Base-by-base conservation (phyloP, 2,113 vertebrate species). In the Spea bombifrons region DNA sequence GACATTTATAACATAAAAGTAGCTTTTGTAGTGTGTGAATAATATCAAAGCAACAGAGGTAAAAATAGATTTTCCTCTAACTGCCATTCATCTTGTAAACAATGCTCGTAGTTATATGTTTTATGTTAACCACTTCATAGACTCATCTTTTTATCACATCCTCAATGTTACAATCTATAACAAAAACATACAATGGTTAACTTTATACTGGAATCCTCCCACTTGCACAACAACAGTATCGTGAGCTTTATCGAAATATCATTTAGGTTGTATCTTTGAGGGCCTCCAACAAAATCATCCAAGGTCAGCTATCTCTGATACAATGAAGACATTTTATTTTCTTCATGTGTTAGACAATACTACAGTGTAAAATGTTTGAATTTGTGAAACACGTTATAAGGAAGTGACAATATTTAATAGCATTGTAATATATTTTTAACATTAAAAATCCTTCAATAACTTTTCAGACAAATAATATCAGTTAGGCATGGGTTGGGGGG, bases 1-100 rank as follows among this genome's bases (percentile, higher is more conserved):
- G 57, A 61, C 8, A 61, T 45, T 5, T 46, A 67, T 66, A 66
- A 46, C 9, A 66, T 12, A 44, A 47, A 47, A 45, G 8, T 43
- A 67, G 10, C 13, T 12, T 3, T 8, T 46, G 8, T 9, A 9
- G 15, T 61, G 46, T 7, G 47, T 47, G 47, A 16, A 16, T 69
- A 50, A 49, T 49, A 49, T 49, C 45, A 48, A 48, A 69, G 46
- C 12, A 49, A 50, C 4, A 9, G 15, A 12, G 5, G 10, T 69
- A 69, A 69, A 69, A 49, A 69, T 69, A 69, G 67, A 69, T 49
- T 44, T 67, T 71, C 30, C 30, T 30, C 50, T 52, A 52, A 52
- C 50, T 52, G 50, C 45, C 70, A 72, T 55, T 72, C 52, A 57
- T 72, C 57, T 13, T 55, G 52, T 5, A 72, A 55, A 55, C 50